Conservation (phyloP, 1,140 invertebrate genomes). For the Lamellibrachia luymesi region DNA sequence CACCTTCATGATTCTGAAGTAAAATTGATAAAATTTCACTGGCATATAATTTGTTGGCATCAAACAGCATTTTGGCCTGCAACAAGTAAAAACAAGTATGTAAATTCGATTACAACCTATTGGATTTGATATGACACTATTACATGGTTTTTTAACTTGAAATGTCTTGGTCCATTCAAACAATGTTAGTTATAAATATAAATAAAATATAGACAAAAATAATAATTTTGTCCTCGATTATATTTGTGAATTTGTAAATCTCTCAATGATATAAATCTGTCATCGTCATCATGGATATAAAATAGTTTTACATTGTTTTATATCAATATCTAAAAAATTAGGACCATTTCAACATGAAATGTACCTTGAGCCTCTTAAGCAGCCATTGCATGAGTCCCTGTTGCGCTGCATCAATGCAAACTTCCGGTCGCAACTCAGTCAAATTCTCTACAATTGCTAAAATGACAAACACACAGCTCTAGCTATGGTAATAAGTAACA, state of each 20-base stretch:
- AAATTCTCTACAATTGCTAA: slow-evolving; percentile 61
- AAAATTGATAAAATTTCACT: slow-evolving; percentile 95
- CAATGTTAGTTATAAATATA: background rate
- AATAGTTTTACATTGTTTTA: no score
- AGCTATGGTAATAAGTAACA: background rate
- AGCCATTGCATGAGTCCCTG: slow-evolving; percentile 92
- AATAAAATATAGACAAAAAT: background rate
- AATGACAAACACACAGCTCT: slow-evolving; percentile 17
- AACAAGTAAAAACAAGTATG: slow-evolving; percentile 49
- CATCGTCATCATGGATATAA: background rate
- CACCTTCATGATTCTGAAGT: slow-evolving; percentile 84
- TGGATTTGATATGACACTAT: background rate
- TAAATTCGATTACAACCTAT: background rate
- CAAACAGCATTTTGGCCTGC: slow-evolving; percentile 83
- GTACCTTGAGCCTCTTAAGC: slow-evolving; percentile 71
- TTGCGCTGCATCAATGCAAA: slow-evolving; percentile 74
- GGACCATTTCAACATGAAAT: background rate
- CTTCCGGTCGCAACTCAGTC: slow-evolving; percentile 79
- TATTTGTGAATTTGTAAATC: background rate
- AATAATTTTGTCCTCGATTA: background rate
- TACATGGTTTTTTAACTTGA: background rate
- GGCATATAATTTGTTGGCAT: slow-evolving; percentile 92
- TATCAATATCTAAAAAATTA: background rate
- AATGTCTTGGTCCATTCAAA: background rate
- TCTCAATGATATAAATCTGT: background rate